phyloP scores from a whole-genome alignment of 1,140 invertebrate genomes.

The Mycetomoellerius zeteki region DNA sequence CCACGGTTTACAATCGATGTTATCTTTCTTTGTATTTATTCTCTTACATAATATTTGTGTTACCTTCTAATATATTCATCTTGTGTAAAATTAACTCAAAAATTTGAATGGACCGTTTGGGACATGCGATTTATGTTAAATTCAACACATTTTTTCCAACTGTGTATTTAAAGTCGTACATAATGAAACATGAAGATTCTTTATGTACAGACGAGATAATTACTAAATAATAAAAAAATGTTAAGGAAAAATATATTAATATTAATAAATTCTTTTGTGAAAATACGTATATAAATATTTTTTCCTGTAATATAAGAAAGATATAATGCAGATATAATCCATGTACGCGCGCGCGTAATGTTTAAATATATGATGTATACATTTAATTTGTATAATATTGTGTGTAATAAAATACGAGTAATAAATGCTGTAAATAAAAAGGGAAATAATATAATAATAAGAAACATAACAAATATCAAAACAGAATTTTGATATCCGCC shows the following conservation, averaged over 20 bases:
- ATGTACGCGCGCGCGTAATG: not conserved
- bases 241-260: not conserved
- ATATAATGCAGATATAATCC: not conserved
- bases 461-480: not conserved
- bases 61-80: no score
- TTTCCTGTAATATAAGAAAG: not conserved
- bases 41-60: no score
- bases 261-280: not conserved
- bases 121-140: no score
- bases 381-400: conserved; percentile 4
- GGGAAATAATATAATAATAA: not conserved
- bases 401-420: no score
- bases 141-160: no score
- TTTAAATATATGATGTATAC: not conserved
- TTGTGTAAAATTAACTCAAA: no score
- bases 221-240: not conserved
- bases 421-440: not conserved
- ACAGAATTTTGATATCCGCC: not conserved
- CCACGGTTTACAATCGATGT: no score
- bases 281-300: not conserved
- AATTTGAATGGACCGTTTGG: no score
- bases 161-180: no score
- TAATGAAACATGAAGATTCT: not conserved
- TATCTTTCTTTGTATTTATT: no score
- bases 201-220: not conserved